Conservation (phyloP, 1,140 invertebrate species). For the Calycopis cecrops region DNA sequence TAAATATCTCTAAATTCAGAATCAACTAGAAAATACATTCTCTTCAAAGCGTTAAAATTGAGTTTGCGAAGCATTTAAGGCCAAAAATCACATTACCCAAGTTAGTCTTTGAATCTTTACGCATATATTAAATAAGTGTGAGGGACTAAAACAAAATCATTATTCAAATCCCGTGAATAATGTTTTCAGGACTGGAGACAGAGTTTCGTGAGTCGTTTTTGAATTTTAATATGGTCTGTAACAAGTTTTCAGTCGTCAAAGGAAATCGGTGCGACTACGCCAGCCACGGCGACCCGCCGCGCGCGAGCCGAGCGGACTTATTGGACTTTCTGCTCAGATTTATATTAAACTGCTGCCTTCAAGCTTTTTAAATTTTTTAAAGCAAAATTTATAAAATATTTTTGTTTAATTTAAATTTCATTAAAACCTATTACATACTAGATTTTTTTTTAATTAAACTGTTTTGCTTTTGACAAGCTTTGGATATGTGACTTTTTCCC, state of each 20-base stretch:
- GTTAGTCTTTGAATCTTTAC: slow-evolving; percentile 52
- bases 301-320: slow-evolving; percentile 35
- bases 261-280: slow-evolving; percentile 53
- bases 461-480: too few species aligned
- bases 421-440: too few species aligned
- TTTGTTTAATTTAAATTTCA: too few species aligned
- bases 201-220: slow-evolving; percentile 68
- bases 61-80: slow-evolving; percentile 63
- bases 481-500: too few species aligned
- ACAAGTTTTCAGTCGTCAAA: slow-evolving; percentile 72
- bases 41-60: slow-evolving; percentile 40
- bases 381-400: too few species aligned
- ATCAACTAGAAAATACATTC: too few species aligned
- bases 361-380: too few species aligned
- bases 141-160: slow-evolving; percentile 68
- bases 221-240: slow-evolving; percentile 72
- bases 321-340: background rate
- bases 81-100: slow-evolving; percentile 66
- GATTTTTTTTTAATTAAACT: too few species aligned
- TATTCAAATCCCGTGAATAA: slow-evolving; percentile 71
- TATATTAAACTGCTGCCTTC: too few species aligned
- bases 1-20: too few species aligned
- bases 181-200: slow-evolving; percentile 67
- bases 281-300: slow-evolving; percentile 13
- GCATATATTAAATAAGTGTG: slow-evolving; percentile 64